phyloP scores from a whole-genome alignment of 2,113 vertebrate genomes.

The Manacus vitellinus region DNA sequence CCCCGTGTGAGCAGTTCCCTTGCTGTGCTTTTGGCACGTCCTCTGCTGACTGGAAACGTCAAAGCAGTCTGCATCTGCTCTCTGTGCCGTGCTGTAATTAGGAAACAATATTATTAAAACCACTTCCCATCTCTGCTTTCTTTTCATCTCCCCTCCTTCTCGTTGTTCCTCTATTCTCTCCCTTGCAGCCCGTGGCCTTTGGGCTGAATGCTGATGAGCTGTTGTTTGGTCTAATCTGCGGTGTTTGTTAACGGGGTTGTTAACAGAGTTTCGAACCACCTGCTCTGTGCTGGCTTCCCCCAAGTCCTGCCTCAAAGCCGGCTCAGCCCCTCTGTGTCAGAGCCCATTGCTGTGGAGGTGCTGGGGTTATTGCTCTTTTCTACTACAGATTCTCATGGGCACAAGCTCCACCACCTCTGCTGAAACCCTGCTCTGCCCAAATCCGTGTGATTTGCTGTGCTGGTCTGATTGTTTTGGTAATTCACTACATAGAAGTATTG shows the following conservation, averaged over 20 bases:
- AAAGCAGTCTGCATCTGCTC: slow-evolving; percentile 36
- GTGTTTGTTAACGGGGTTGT: neutral
- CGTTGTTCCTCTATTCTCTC: neutral
- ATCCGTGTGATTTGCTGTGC: neutral
- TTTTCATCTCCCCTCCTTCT: slow-evolving; percentile 33
- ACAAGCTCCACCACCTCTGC: fast-evolving
- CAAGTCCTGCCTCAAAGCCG: neutral
- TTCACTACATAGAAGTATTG: neutral
- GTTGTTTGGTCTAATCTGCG: slow-evolving; percentile 20
- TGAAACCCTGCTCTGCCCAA: neutral
- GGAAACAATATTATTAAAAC: slow-evolving; percentile 50
- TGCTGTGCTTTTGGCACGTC: neutral
- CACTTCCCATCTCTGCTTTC: slow-evolving; percentile 22
- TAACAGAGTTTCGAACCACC: neutral
- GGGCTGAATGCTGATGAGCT: slow-evolving; percentile 41
- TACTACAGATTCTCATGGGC: fast-evolving
- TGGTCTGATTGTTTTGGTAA: fast-evolving
- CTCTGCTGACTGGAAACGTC: neutral
- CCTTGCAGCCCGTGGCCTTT: neutral
- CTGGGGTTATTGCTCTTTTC: neutral
- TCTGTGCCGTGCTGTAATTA: neutral
- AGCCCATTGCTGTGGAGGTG: neutral
- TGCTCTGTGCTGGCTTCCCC: neutral
- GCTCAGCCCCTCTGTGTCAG: neutral
- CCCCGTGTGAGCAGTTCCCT: neutral